phyloP scores from a whole-genome alignment of 2,113 vertebrate species.

The Struthidea cinerea region DNA sequence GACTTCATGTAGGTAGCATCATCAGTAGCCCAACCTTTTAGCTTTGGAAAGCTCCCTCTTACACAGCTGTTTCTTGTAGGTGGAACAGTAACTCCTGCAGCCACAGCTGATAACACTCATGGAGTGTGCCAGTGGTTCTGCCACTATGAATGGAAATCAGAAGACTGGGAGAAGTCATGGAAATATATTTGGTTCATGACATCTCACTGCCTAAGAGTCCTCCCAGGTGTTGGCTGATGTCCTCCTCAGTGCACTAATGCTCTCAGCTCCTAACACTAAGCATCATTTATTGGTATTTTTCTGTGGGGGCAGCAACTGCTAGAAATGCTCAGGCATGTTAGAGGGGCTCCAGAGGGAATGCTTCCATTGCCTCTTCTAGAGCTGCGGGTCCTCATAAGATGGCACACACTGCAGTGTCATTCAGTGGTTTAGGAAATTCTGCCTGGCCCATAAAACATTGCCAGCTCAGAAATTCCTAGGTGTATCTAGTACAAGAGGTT shows the following conservation, averaged over 20 bases:
- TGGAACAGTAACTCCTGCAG: not conserved
- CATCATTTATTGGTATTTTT: not conserved
- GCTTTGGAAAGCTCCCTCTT: not conserved
- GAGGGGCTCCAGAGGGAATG: not conserved
- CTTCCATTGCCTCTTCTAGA: not conserved
- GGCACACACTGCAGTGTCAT: not conserved
- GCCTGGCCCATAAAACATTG: not conserved
- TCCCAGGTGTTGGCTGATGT: not conserved
- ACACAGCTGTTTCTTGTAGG: not conserved
- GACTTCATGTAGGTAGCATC: not conserved
- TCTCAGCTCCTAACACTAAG: not conserved
- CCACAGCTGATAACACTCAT: not conserved
- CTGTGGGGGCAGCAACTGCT: not conserved
- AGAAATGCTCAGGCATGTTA: not conserved
- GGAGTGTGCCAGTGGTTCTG: not conserved
- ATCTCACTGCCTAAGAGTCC: not conserved
- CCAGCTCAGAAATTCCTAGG: not conserved
- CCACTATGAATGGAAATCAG: not conserved
- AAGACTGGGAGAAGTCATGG: not conserved
- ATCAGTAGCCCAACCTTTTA: fast-evolving
- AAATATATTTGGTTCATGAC: not conserved
- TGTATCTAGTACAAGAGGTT: not conserved
- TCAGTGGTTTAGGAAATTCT: not conserved
- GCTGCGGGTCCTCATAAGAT: not conserved
- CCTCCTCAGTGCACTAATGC: not conserved